Base-by-base conservation (phyloP, 1,140 invertebrate species). In the Zaprionus kolodkinae region DNA sequence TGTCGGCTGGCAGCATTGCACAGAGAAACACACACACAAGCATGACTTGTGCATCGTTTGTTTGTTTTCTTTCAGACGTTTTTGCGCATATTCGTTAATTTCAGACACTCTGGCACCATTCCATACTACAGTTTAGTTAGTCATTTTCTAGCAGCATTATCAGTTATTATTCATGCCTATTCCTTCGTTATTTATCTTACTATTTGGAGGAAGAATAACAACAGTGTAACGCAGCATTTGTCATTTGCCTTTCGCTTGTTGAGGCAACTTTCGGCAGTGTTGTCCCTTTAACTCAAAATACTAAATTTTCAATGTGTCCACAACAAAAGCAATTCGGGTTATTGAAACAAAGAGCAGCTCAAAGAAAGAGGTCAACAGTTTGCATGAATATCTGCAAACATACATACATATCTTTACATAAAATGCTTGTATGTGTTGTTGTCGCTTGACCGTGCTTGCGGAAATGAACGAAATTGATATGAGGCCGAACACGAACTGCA, bases 51-150 rank as follows among this genome's bases (percentile, higher is more conserved):
- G 62, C 67, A 72, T 84, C 79, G 81, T 84, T 84, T 79, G 82
- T 78, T 84, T 85, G 61, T 76, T 72, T 76, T 76, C 68, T 55
- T 76, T 76, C 61, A 52, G 66, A 52, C 62, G 45, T 57, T 72
- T 62, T 63, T 66, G 79, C 64, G 40, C 40, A 45, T 45, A 45
- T 45, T 45, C 40, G 40, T 45, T 74, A 69, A 86, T 80, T 85
- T 85, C 82, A 85, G 82, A 85, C 81, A 85, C 74, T 86, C 69
- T 86, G 81, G 81, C 81, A 85, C 81, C 81, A 76, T 76, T 83
- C 79, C 79, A 83, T 79, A 69, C 81, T 65, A 79, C 68, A 79
- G 6, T 50, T 25, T 11, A 21, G 21, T 50, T 3, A 79, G 72
- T 84, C 81, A 84, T 84, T 83, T 83, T 84, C 64, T 52, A 61